Conservation (phyloP, 2,888 invertebrate species). For the Campoplex capitator region DNA sequence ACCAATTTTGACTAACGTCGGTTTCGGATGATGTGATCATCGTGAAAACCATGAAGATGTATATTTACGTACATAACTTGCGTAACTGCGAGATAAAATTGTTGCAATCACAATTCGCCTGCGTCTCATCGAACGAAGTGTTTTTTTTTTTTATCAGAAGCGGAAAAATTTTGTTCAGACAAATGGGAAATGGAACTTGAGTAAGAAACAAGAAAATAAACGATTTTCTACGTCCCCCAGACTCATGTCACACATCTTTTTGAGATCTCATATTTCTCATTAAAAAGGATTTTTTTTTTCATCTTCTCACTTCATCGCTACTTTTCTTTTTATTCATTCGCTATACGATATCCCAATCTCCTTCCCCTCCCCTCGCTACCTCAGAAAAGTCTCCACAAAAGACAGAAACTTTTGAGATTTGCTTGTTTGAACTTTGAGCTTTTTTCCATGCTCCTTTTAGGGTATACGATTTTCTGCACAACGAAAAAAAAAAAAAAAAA, state of each 20-base stretch:
- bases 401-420: slow-evolving; percentile 18
- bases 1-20: slow-evolving; percentile 39
- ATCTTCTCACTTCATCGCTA: slow-evolving; percentile 33
- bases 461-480: neutral
- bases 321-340: slow-evolving; percentile 20
- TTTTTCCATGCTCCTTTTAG: slow-evolving; percentile 5
- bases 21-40: slow-evolving; percentile 44
- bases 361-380: neutral
- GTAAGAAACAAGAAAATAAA: slow-evolving; percentile 38
- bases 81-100: neutral
- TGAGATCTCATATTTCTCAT: slow-evolving; percentile 31
- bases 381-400: slow-evolving; percentile 10
- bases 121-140: slow-evolving; percentile 34
- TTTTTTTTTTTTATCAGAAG: slow-evolving; percentile 33
- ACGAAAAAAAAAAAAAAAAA: neutral
- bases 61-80: neutral
- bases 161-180: slow-evolving; percentile 18
- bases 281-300: slow-evolving; percentile 8
- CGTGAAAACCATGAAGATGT: neutral
- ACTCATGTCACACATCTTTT: slow-evolving; percentile 48
- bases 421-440: slow-evolving; percentile 24
- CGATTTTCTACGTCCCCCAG: slow-evolving; percentile 22
- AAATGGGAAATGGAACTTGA: slow-evolving; percentile 33
- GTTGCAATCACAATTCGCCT: slow-evolving; percentile 17
- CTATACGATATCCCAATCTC: slow-evolving; percentile 26